Base-by-base conservation (phyloP, 2,888 invertebrate genomes). In the Phrixothrix hirtus region DNA sequence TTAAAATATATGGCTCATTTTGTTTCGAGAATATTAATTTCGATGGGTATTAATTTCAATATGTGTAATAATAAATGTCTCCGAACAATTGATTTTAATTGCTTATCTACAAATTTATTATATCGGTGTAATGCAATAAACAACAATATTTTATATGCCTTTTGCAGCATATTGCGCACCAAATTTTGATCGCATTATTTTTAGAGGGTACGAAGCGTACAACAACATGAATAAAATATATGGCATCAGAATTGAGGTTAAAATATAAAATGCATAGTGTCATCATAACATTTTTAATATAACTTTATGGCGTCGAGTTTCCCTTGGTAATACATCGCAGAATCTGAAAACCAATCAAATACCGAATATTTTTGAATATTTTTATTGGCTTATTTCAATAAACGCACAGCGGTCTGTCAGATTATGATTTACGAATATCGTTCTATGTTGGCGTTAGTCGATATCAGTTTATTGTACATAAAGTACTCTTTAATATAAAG, bases 311-410 rank as follows among this genome's bases (percentile, higher is more conserved):
- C 25, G 31, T 47, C 26, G 13, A 32, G 39, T 34, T 4, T 14
- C 29, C 39, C 15, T 10, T 26, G 39, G 26, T 48, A 48, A 48
- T 41, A 38, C 36, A 38, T 34, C 32, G 21, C 15, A 14, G 34
- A 29, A 42, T 27, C 42, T 41, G 21, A 25, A 39, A 42, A 17
- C 48, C 42, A 48, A 48, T 48, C 48, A 48, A 25, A 41, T 48
- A 29, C 34, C 7, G 39, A 48, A 48, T 48, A 48, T 39, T 48
- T 43, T 48, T 48, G 48, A 39, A 48, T 48, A 48, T 41, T 42
- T 48, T 48, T 48, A 48, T 48, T 41, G 48, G 27, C 41, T 45
- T 48, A 48, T 48, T 48, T 48, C 48, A 48, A 48, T 48, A 48
- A 48, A 48, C 39, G 48, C 36, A 21, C 32, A 17, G 29, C 12